Percentiles rank a stretch among this genome's conserved stretches.
Evolutionary conservation across 2,888 invertebrate species (phyloP).

Genomic region (Rhimphoctona megacephalus): DNA sequence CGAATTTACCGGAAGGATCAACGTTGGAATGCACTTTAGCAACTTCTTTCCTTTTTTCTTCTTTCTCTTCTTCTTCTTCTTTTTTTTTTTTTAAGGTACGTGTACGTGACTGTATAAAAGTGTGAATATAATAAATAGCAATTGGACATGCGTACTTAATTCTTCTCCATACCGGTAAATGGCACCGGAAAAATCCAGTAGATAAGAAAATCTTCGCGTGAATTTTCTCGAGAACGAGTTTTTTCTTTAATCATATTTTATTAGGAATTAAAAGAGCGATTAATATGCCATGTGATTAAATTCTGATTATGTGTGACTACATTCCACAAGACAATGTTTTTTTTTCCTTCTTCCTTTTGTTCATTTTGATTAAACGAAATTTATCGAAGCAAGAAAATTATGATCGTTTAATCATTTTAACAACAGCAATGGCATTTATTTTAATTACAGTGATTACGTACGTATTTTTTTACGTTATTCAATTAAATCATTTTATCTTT

Average conservation of each 20-base stretch:
- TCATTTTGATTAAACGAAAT: neutral
- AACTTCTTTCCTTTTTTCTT: neutral
- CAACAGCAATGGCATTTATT: neutral
- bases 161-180: conserved; percentile 24
- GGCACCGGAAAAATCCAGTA: conserved; percentile 4
- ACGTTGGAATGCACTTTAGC: conserved; percentile 58
- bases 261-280: neutral
- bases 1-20: conserved; percentile 64
- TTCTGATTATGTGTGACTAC: neutral
- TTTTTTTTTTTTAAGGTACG: conserved; percentile 28
- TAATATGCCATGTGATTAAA: neutral
- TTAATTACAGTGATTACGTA: neutral
- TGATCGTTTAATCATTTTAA: neutral
- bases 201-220: neutral
- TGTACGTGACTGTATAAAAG: conserved; percentile 18
- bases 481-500: neutral
- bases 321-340: neutral
- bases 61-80: neutral
- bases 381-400: neutral
- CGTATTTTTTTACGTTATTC: neutral
- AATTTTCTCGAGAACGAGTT: conserved; percentile 24
- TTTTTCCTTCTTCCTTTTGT: neutral
- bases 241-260: neutral
- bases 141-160: conserved; percentile 41
- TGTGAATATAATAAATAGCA: conserved; percentile 17